A percentile compares a stretch with the other conserved stretches of the same genome.
Evolutionary conservation across 2,113 vertebrate genomes (phyloP).

Genomic region (Siphamia tubifer): DNA sequence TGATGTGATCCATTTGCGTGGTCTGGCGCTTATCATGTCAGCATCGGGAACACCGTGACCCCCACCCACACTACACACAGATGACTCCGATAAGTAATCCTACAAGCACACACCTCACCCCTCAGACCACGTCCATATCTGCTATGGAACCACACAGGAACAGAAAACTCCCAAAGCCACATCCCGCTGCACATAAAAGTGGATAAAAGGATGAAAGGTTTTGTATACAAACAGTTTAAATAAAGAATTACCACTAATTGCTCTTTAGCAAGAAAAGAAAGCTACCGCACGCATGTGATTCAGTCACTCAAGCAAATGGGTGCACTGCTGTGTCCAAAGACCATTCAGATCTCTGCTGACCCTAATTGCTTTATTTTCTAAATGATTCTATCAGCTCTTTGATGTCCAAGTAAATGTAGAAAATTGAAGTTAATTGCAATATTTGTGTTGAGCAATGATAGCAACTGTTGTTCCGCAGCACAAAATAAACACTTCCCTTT

Average conservation of each 20-base stretch:
- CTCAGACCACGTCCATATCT: slow-evolving; percentile 63
- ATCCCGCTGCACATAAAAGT: slow-evolving; percentile 76
- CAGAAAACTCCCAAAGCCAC: slow-evolving; percentile 74
- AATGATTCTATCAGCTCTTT: slow-evolving; percentile 79
- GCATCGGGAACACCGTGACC: slow-evolving; percentile 66
- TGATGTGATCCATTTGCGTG: slow-evolving; percentile 73
- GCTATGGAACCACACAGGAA: slow-evolving; percentile 69
- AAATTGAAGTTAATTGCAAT: slow-evolving; percentile 83
- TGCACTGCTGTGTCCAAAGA: slow-evolving; percentile 65
- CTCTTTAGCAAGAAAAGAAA: slow-evolving; percentile 80
- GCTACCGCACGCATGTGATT: slow-evolving; percentile 76
- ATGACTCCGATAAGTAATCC: slow-evolving; percentile 72
- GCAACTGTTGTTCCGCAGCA: slow-evolving; percentile 66
- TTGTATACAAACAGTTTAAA: slow-evolving; percentile 83
- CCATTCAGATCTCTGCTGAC: slow-evolving; percentile 76
- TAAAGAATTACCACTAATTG: slow-evolving; percentile 83
- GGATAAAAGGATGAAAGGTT: slow-evolving; percentile 83
- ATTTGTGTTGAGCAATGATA: slow-evolving; percentile 79
- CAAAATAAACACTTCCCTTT: slow-evolving; percentile 78
- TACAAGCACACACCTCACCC: slow-evolving; percentile 48
- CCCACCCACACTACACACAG: slow-evolving; percentile 78
- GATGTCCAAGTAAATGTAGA: slow-evolving; percentile 81
- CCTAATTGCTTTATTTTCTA: slow-evolving; percentile 81
- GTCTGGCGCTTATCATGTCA: slow-evolving; percentile 64
- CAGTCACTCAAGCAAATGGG: slow-evolving; percentile 69